Conservation (phyloP, 2,797 vertebrate species). For the Sitta carolinensis region DNA sequence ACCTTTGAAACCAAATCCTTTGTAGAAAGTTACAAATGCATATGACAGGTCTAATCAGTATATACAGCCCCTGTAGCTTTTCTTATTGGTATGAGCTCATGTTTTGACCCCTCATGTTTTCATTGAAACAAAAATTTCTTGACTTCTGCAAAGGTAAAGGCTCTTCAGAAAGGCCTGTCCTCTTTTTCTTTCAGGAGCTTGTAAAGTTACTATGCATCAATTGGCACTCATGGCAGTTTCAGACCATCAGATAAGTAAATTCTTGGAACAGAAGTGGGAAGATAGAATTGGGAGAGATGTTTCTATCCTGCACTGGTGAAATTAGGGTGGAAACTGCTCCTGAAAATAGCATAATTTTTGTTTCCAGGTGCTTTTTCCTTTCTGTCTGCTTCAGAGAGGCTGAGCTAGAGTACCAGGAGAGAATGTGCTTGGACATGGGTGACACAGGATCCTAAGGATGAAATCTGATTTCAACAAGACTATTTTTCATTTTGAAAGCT, state of each 20-base stretch:
- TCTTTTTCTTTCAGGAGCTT: not conserved
- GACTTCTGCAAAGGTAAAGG: not conserved
- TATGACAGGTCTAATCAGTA: not conserved
- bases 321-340: not conserved
- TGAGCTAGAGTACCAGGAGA: not conserved
- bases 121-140: not conserved
- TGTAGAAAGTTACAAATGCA: not conserved
- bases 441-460: not conserved
- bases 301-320: not conserved
- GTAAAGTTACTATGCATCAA: not conserved
- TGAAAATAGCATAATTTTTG: slow-evolving; percentile 7
- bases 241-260: not conserved
- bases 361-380: not conserved
- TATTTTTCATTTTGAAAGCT: slow-evolving; percentile 16
- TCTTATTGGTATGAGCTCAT: not conserved
- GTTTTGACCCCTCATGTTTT: not conserved
- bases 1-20: not conserved
- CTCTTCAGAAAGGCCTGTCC: not conserved
- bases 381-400: not conserved
- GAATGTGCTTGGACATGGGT: not conserved
- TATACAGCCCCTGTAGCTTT: not conserved
- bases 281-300: not conserved
- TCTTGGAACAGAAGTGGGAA: not conserved
- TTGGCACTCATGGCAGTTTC: not conserved
- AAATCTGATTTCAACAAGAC: not conserved